phyloP scores from a whole-genome alignment of 2,797 vertebrate genomes.

The Acanthis flammea region DNA sequence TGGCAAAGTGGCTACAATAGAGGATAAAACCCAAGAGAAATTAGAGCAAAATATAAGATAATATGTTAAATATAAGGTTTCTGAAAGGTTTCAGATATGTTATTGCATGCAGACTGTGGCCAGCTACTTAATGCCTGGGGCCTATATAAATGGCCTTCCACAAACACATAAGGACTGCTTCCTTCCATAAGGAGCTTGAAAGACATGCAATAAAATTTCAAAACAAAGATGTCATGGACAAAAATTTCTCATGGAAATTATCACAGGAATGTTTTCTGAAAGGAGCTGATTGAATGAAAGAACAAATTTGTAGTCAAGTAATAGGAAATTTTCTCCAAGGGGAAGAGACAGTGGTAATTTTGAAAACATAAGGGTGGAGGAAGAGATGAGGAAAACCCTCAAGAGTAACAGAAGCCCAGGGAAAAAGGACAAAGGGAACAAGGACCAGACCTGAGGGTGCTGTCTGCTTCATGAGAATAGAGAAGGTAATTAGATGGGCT shows the following conservation, averaged over 20 bases:
- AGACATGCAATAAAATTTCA: conserved; percentile 28
- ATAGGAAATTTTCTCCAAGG: conserved; percentile 9
- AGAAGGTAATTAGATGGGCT: background rate
- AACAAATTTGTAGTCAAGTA: background rate
- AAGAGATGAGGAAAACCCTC: background rate
- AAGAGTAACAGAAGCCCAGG: background rate
- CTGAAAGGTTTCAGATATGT: background rate
- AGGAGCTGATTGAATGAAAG: conserved; percentile 5
- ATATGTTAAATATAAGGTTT: background rate
- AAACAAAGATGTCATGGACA: background rate
- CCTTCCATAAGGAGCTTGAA: conserved; percentile 2
- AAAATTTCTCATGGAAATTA: conserved; percentile 23
- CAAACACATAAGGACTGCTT: background rate
- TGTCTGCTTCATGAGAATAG: background rate
- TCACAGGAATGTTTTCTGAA: conserved; percentile 20
- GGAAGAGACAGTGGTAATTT: background rate
- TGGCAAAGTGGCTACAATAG: background rate
- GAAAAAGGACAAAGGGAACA: background rate
- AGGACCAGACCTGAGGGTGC: background rate
- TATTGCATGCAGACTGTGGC: background rate
- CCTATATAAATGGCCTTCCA: background rate
- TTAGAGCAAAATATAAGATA: background rate
- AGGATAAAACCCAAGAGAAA: background rate
- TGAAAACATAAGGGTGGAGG: background rate
- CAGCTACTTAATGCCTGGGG: background rate